Evolutionary conservation across 2,888 invertebrate genomes (phyloP), one percentile per base, ranked within the genome.

Genomic region (Eudemis profundana): DNA sequence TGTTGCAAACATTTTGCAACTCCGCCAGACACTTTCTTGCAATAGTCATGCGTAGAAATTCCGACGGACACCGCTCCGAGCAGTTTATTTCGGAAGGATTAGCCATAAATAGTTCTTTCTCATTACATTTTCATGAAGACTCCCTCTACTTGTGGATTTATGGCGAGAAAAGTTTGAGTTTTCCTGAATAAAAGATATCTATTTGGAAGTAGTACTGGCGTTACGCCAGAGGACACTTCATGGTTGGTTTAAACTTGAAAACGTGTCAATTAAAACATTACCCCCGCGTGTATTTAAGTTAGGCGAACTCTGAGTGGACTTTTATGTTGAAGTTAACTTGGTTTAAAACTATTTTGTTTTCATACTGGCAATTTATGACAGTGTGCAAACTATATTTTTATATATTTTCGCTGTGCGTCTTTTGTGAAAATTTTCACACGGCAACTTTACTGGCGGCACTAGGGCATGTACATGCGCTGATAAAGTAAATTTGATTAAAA

Each of bases 61-160:
- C 78, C 81, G 76, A 78, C 79, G 79, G 80, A 85, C 83, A 82
- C 73, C 72, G 79, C 75, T 79, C 75, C 78, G 77, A 79, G 84
- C 86, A 88, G 86, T 90, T 88, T 90, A 87, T 90, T 89, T 82
- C 82, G 76, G 87, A 89, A 88, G 90, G 90, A 90, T 91, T 91
- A 90, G 86, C 89, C 83, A 89, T 91, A 91, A 92, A 91, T 90
- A 90, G 88, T 90, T 87, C 84, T 85, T 78, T 74, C 85, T 88
- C 86, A 87, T 90, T 90, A 90, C 86, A 90, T 85, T 91, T 91
- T 91, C 91, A 92, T 90, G 90, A 89, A 87, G 82, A 83, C 78
- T 78, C 83, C 81, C 78, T 85, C 79, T 82, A 83, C 81, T 85
- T 82, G 84, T 83, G 83, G 87, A 89, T 90, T 91, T 90, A 91